phyloP scores from a whole-genome alignment of 2,113 vertebrate species.

The Camelus dromedarius region DNA sequence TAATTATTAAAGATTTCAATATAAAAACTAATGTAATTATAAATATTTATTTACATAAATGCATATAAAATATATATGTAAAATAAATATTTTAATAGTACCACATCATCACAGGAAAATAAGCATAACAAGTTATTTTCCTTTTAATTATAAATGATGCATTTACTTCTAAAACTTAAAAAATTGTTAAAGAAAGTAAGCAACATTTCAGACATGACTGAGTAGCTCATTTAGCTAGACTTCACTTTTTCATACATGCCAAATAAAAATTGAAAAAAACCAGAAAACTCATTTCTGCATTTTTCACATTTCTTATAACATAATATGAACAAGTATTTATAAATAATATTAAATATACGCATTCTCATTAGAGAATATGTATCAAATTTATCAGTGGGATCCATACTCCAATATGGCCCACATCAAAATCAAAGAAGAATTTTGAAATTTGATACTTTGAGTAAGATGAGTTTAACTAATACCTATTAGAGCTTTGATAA shows the following conservation, averaged over 20 bases:
- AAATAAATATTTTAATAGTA: constrained; percentile 17
- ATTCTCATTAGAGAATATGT: background rate
- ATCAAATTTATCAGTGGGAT: background rate
- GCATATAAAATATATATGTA: background rate
- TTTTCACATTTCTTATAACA: constrained; percentile 29
- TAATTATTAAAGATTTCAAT: background rate
- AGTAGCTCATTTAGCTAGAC: constrained; percentile 18
- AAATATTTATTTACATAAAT: background rate
- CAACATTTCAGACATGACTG: background rate
- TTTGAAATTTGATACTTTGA: background rate
- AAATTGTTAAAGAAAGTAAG: background rate
- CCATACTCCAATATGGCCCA: background rate
- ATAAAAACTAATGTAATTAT: background rate
- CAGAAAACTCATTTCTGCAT: constrained; percentile 33
- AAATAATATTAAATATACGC: background rate
- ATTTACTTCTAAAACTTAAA: constrained; percentile 4
- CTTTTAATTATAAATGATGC: constrained; percentile 31
- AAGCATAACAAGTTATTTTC: background rate
- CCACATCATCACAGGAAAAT: constrained; percentile 12
- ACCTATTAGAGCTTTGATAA: background rate
- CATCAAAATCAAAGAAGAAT: background rate
- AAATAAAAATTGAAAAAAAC: constrained; percentile 45
- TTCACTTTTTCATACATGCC: background rate
- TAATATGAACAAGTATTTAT: background rate
- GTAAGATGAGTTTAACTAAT: background rate